Evolutionary conservation across 2,888 invertebrate genomes (phyloP).

Genomic region (Mythimna ferrago): DNA sequence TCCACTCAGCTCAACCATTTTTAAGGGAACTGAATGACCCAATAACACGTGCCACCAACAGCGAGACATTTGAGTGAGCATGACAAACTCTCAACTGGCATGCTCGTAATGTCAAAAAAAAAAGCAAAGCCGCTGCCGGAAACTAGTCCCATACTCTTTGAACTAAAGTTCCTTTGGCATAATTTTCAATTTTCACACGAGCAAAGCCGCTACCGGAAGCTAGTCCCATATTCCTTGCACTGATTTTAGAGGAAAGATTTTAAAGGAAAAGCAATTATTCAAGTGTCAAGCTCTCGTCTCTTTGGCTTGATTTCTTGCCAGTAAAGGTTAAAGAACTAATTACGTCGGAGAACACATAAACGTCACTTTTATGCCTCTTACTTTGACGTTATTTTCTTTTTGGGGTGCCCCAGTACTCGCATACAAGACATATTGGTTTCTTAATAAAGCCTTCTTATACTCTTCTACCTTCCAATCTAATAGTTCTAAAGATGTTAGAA

Average conservation of each 20-base stretch:
- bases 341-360: slow-evolving; percentile 57
- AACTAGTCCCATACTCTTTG: too few relatives aligned
- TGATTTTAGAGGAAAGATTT: not conserved
- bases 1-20: too few relatives aligned
- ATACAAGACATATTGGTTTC: slow-evolving; percentile 46
- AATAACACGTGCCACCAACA: too few relatives aligned
- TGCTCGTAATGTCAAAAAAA: too few relatives aligned
- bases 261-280: slow-evolving; percentile 24
- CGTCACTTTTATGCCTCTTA: slow-evolving; percentile 51
- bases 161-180: too few relatives aligned
- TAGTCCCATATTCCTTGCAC: not conserved
- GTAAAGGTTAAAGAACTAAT: slow-evolving; percentile 58
- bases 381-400: slow-evolving; percentile 51
- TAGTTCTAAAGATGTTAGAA: not conserved
- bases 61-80: too few relatives aligned
- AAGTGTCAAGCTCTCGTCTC: slow-evolving; percentile 16
- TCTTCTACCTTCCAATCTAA: not conserved
- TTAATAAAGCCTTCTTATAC: slow-evolving; percentile 35
- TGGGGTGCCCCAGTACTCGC: slow-evolving; percentile 8
- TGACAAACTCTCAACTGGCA: too few relatives aligned
- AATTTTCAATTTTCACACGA: not conserved
- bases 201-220: not conserved
- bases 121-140: too few relatives aligned
- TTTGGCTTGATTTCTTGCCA: slow-evolving; percentile 22
- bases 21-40: too few relatives aligned